These are phyloP conservation scores for Hyperoplus immaculatus DNA, from an alignment of 2,797 vertebrate species.

Conservation along the genomic window DNA sequence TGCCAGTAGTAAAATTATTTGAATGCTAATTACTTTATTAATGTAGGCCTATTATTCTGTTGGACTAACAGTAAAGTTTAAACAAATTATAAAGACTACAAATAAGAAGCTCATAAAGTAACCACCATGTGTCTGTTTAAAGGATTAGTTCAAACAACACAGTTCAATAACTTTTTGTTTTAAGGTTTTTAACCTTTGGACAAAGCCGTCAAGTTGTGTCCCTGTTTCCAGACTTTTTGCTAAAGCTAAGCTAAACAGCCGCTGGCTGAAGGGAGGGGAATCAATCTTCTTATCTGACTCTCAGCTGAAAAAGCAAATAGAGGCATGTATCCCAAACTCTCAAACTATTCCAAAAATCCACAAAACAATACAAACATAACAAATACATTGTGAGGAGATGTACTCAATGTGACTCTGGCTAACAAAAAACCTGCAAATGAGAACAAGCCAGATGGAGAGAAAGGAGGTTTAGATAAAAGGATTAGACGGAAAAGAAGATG, in stretches of 20 bases:
- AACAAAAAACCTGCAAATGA: constrained; percentile 27
- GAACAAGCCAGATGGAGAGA: constrained; percentile 32
- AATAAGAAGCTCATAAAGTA: neutral
- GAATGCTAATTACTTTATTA: neutral
- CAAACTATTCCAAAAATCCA: neutral
- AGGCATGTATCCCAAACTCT: neutral
- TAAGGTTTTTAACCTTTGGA: neutral
- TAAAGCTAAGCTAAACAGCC: neutral
- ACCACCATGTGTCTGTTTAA: neutral
- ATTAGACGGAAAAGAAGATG: constrained; percentile 46
- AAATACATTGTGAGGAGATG: neutral
- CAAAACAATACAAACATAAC: neutral
- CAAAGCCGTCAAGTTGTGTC: neutral
- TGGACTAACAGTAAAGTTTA: neutral
- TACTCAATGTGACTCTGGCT: constrained; percentile 9
- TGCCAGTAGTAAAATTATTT: neutral
- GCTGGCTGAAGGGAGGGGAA: neutral
- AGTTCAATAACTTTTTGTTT: neutral
- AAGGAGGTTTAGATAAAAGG: constrained; percentile 33
- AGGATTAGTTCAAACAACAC: neutral
- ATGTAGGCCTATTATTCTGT: neutral
- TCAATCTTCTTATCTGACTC: neutral
- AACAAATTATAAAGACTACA: neutral
- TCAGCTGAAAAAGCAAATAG: no score
- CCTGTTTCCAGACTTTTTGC: neutral